Percentiles rank a stretch among this genome's conserved stretches.
Conservation (phyloP, 2,797 vertebrate genomes). For the Cheirogaleus major region DNA sequence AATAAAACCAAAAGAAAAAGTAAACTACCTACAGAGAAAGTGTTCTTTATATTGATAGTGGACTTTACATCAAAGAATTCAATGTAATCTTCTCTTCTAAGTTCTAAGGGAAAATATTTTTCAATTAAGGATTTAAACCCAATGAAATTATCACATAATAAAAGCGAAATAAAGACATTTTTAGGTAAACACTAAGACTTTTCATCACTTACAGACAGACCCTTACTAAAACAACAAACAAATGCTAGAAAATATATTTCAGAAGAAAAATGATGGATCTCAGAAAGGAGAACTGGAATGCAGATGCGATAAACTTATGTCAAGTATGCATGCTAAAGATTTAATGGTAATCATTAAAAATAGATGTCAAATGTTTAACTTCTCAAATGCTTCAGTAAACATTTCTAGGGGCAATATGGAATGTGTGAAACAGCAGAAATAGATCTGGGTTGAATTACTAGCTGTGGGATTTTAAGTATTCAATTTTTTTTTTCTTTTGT, state of each 20-base stretch:
- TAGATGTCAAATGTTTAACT: conserved; percentile 45
- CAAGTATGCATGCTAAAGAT: conserved; percentile 13
- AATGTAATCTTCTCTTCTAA: not conserved
- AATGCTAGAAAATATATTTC: conserved; percentile 30
- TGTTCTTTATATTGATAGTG: not conserved
- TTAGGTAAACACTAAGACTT: not conserved
- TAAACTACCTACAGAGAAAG: not conserved
- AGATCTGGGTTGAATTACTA: conserved; percentile 24
- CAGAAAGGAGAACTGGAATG: not conserved
- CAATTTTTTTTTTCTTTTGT: not conserved
- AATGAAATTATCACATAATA: not conserved
- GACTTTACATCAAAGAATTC: not conserved
- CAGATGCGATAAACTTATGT: not conserved
- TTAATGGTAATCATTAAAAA: conserved; percentile 39
- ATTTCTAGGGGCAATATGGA: not conserved
- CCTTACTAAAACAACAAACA: conserved; percentile 14
- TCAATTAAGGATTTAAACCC: not conserved
- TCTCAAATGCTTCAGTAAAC: conserved; percentile 34
- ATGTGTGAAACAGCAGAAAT: conserved; percentile 33
- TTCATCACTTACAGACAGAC: conserved; percentile 23
- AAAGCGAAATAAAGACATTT: not conserved
- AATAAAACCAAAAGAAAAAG: not conserved
- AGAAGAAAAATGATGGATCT: conserved; percentile 14
- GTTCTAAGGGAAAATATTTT: not conserved
- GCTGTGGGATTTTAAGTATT: not conserved